phyloP scores from a whole-genome alignment of 1,140 invertebrate species.

The Choristoneura fumiferana region DNA sequence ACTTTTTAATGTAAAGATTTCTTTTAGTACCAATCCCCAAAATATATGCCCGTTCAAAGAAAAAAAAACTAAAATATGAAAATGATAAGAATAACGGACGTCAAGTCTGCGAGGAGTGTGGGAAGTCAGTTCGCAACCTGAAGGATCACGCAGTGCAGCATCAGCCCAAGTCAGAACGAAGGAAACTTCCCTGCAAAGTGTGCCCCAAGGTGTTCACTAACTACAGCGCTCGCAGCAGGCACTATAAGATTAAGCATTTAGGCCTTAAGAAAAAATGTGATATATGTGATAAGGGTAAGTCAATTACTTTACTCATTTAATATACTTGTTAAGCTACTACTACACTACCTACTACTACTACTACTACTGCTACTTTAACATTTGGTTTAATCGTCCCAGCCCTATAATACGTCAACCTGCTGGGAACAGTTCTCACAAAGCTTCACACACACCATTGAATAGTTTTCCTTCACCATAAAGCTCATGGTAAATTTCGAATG shows the following conservation, averaged over 20 bases:
- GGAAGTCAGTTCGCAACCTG: slow-evolving; percentile 50
- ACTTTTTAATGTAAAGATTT: background rate
- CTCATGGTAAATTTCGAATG: too few relatives aligned
- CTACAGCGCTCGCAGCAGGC: slow-evolving; percentile 42
- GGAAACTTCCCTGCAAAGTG: slow-evolving; percentile 42
- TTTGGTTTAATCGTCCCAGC: too few relatives aligned
- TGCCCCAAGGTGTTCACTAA: slow-evolving; percentile 51
- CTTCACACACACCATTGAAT: too few relatives aligned
- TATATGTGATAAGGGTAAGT: slow-evolving; percentile 59
- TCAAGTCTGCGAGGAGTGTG: slow-evolving; percentile 61
- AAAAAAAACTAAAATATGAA: slow-evolving; percentile 30
- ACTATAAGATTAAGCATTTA: slow-evolving; percentile 55
- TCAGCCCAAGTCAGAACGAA: slow-evolving; percentile 28
- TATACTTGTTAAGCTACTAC: too few relatives aligned
- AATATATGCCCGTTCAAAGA: slow-evolving; percentile 26
- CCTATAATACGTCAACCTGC: too few relatives aligned
- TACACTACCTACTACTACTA: too few relatives aligned
- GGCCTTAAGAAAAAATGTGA: slow-evolving; percentile 51
- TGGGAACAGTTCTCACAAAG: too few relatives aligned
- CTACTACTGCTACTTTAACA: too few relatives aligned
- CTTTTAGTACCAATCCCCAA: background rate
- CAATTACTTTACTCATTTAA: background rate
- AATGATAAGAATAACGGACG: slow-evolving; percentile 22
- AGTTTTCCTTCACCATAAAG: too few relatives aligned
- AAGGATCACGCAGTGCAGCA: slow-evolving; percentile 44